Base-by-base conservation (phyloP, 2,113 vertebrate species). In the Engraulis encrasicolus region DNA sequence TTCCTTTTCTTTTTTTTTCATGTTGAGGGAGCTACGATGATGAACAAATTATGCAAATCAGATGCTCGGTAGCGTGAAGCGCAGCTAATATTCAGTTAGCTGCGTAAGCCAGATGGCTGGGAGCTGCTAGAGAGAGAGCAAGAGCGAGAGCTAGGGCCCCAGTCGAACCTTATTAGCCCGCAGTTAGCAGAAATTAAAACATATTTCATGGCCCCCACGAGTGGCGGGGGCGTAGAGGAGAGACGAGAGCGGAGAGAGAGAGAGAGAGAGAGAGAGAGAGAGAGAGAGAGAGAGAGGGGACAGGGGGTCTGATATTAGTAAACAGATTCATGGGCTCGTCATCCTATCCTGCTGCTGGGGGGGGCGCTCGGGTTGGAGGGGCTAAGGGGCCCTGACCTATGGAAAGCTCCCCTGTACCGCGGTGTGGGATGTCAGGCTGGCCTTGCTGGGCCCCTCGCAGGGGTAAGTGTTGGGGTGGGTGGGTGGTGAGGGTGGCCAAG, bases 101-200 rank as follows among this genome's bases (percentile, higher is more conserved):
- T 36, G 23, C 27, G 14, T 36, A 74, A 74, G 66, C 66, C 66
- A 74, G 66, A 36, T 74, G 66, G 66, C 66, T 34, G 11, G 31
- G 31, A 74, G 66, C 66, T n/a, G n/a, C n/a, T n/a, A n/a, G n/a
- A n/a, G n/a, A n/a, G n/a, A n/a, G n/a, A n/a, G n/a, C n/a, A n/a
- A n/a, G n/a, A n/a, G n/a, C 66, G 31, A 74, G 66, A 31, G 27
- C 34, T n/a, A n/a, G 34, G 27, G 66, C 66, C 66, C 66, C 66
- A 74, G 66, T 31, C 15, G 31, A 36, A 17, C 31, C 66, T 74
- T 31, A 74, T 74, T 36, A 36, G 66, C 31, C 31, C 31, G 66
- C 27, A 18, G 27, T 74, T 71, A 71, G 66, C 66, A 74, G 12
- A 74, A 74, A 74, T 74, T 74, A 36, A 74, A 74, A 36, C 27